Evolutionary conservation across 2,888 invertebrate genomes (phyloP).

Genomic region (Notodonta ziczac): DNA sequence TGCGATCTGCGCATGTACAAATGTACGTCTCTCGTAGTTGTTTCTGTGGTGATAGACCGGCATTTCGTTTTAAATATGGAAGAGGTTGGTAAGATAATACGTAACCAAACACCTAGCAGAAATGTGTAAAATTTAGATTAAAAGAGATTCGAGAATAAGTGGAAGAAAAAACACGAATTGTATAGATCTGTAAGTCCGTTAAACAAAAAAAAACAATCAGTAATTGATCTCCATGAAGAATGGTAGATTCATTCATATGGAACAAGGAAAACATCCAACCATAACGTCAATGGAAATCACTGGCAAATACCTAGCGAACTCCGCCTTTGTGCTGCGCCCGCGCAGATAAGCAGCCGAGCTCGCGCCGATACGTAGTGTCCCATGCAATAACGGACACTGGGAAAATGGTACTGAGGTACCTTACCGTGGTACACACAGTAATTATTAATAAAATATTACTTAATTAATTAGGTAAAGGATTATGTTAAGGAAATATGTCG

Average conservation of each 20-base stretch:
- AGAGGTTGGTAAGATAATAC: too few relatives aligned
- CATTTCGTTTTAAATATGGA: too few relatives aligned
- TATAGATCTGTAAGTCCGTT: too few relatives aligned
- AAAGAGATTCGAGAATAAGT: too few relatives aligned
- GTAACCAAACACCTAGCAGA: too few relatives aligned
- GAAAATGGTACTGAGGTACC: background rate
- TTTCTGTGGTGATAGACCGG: too few relatives aligned
- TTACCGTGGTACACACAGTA: background rate
- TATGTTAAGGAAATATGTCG: background rate
- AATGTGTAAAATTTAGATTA: too few relatives aligned
- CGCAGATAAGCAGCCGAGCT: background rate
- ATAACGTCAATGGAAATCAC: slow-evolving; percentile 3
- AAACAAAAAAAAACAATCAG: too few relatives aligned
- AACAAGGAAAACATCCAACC: slow-evolving; percentile 1
- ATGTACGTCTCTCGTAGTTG: slow-evolving; percentile 16
- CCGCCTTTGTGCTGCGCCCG: slow-evolving; percentile 2
- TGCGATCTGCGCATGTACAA: slow-evolving; percentile 14
- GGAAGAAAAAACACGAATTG: too few relatives aligned
- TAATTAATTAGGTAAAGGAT: background rate
- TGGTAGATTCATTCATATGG: background rate
- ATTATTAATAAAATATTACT: background rate
- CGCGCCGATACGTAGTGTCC: background rate
- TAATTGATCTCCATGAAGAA: too few relatives aligned
- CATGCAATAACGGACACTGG: background rate
- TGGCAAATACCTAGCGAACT: background rate